Base-by-base conservation (phyloP, 2,113 vertebrate species). In the Columbina picui region DNA sequence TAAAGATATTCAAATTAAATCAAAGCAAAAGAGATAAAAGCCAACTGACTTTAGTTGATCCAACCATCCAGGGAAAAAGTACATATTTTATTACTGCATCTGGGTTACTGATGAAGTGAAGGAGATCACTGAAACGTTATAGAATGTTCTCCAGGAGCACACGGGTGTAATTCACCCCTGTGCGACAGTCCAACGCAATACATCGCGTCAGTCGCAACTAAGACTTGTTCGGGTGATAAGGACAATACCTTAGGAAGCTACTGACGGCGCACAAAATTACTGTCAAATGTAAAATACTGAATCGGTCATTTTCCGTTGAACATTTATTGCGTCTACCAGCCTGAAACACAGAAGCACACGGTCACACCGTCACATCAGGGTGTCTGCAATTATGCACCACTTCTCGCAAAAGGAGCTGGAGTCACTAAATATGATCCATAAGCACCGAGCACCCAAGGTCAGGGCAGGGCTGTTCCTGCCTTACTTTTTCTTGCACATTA, bases 11-110 rank as follows among this genome's bases (percentile, higher is more conserved):
- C 84, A 88, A 85, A 94, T 91, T 55, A 88, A 94, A 96, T 96
- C 87, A 93, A 94, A 94, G 87, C 50, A n/a, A 53, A 55, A 77
- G 75, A 94, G 95, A 93, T 93, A 90, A 88, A 93, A 96, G 90
- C 84, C 60, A 77, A 65, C 79, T 91, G 93, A 50, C 75, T 90
- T 59, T 3, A 68, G 70, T 11, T 88, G 71, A 91, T 88, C 45
- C 70, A 88, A 22, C 29, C 70, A 75, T 45, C 93, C 50, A 82
- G 93, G 90, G 90, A 45, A 39, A 88, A 74, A 70, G 50, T 70
- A 78, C 61, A 39, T 76, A 57, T 90, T 80, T 84, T 78, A 74
- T 55, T 47, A n/a, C 75, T 70, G 65, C 69, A 65, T 55, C 75
- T 75, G 60, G 41, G 56, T 64, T 85, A 64, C 30, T 19, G 70